Evolutionary conservation across 2,888 invertebrate genomes (phyloP), one percentile per base, ranked within the genome.

Genomic region (Orchesella flavescens): DNA sequence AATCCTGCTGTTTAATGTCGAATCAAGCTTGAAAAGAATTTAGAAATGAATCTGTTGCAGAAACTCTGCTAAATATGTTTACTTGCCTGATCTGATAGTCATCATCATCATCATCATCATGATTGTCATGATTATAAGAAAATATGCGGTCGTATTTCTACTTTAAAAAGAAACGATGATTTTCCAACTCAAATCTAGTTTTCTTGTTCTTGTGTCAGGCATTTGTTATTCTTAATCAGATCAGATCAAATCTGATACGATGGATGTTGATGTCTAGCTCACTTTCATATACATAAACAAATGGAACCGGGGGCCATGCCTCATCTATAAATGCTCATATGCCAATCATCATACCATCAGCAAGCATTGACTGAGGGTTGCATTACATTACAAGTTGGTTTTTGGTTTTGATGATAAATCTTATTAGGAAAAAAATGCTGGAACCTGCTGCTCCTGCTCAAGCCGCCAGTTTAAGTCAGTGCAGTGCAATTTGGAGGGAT

Each of bases 281-380:
- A 7, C 34, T 34, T 34, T 34, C 34, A 34, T 66, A 66, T 66
- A 57, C 66, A 75, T 66, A 66, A 76, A 57, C 66, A 75, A 75
- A 75, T 66, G 66, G 17, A 65, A 12, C 55, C 21, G 43, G 34
- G n/a, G 59, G 9, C 3, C 57, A 21, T 15, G 15, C 13, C 57
- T 23, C 13, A n/a, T 21, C 23, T 19, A 59, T 59, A 15, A 59
- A 59, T 63, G 63, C 63, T 63, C 63, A 63, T 63, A 57, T 76
- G 76, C 57, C 76, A 65, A 76, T 66, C 66, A 57, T 66, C 44
- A 61, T 53, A n/a, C n/a, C 34, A 63, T 46, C 44, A 74, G 61
- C 19, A 44, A 61, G 19, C 10, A 57, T 10, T 9, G 57, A 44
- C 17, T 17, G 34, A 71, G 24, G 59, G 17, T 7, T 24, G 55